Evolutionary conservation across 2,797 vertebrate genomes (phyloP), one percentile per base, ranked within the genome.

Genomic region (Cuculus canorus): DNA sequence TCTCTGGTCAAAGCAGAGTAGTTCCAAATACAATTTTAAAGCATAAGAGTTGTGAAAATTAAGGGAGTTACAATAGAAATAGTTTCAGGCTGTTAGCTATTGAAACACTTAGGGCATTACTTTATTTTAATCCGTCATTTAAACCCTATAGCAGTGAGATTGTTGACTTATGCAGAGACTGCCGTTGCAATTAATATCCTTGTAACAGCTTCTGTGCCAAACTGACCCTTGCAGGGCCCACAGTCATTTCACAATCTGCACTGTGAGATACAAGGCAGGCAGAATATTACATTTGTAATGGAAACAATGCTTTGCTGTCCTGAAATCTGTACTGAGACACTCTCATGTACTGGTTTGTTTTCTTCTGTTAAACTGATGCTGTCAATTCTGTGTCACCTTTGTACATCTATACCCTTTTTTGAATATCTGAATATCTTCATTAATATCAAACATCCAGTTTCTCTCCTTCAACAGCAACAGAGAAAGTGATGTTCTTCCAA

Each of bases 391-490:
- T 59, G 66, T 73, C 48, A 70, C n/a, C 68, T 82, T 56, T 73
- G 61, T 47, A 28, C 52, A 15, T 41, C 47, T 81, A 28, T 61
- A 48, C 41, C 30, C 23, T 73, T 9, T 22, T 78, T 78, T 69
- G 18, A 87, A 65, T 86, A 90, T 90, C 50, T 81, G 65, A 78
- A 87, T 60, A 57, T 91, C 37, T 78, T 96, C 32, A 72, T 82
- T 85, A 83, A 82, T 65, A 71, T 78, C 47, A 83, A 82, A 69
- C 24, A 37, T 32, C 24, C 0, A 1, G 7, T 76, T 92, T 85
- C 35, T 78, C 59, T 89, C 5, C 13, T 73, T 60, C 37, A 71
- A 81, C 30, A 86, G 7, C 45, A 91, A 39, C 24, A 75, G n/a
- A 57, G 52, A 72, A 94, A 83, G 32, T 59, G 82, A 76, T 72